Evolutionary conservation across 1,140 invertebrate species (phyloP).

Genomic region (Tetramorium parvispinum): DNA sequence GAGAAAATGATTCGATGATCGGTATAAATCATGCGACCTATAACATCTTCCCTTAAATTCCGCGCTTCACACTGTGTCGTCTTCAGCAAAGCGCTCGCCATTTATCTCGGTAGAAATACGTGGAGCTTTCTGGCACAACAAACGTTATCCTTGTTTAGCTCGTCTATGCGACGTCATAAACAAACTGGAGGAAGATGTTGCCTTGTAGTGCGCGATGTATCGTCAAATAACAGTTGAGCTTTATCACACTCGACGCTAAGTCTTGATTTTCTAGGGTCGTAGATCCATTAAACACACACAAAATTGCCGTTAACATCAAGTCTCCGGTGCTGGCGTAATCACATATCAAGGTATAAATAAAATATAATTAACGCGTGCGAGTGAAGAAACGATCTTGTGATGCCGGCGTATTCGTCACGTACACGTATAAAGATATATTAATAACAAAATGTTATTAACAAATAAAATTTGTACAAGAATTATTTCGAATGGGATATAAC

Average conservation of each 20-base stretch:
- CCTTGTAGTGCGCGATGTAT: conserved; percentile 35
- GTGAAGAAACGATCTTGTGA: background rate
- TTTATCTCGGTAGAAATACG: conserved; percentile 45
- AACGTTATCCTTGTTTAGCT: conserved; percentile 52
- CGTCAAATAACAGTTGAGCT: conserved; percentile 52
- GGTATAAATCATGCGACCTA: background rate
- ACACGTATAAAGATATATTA: background rate
- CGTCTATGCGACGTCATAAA: conserved; percentile 54
- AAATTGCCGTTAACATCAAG: background rate
- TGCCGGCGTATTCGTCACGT: background rate
- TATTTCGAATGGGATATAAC: background rate
- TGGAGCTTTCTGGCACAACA: conserved; percentile 31
- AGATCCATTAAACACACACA: conserved; percentile 37
- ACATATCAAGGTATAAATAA: background rate
- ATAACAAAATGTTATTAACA: background rate
- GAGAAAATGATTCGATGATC: conserved; percentile 8
- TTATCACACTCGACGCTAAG: conserved; percentile 56
- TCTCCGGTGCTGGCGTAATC: background rate
- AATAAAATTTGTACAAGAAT: background rate
- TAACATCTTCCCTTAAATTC: conserved; percentile 21
- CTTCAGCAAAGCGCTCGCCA: conserved; percentile 6
- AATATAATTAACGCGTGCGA: background rate
- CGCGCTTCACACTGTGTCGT: background rate
- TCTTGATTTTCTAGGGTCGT: conserved; percentile 52
- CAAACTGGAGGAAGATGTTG: conserved; percentile 37